These are phyloP conservation scores for Eulithis testata DNA, from an alignment of 2,888 invertebrate species.

Conservation along the genomic window DNA sequence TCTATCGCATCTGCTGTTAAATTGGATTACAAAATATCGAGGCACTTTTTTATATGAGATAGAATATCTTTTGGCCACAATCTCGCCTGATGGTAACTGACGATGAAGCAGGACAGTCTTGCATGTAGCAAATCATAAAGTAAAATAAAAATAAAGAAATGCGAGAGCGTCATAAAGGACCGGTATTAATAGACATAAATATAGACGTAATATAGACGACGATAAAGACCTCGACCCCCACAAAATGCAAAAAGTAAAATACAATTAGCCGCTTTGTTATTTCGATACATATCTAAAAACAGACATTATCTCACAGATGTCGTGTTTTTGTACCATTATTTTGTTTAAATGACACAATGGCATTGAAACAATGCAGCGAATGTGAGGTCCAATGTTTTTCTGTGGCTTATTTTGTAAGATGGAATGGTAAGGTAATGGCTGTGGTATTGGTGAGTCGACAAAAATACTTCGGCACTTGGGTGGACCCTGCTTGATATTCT, in stretches of 20 bases:
- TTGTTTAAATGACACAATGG: conserved; percentile 7
- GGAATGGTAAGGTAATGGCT: too few species aligned
- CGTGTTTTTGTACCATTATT: conserved; percentile 17
- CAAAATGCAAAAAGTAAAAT: conserved; percentile 21
- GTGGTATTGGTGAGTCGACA: conserved; percentile 1
- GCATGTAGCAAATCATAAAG: too few species aligned
- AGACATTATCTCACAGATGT: conserved; percentile 3
- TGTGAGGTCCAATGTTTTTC: too few species aligned
- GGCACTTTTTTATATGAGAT: too few species aligned
- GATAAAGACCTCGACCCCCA: conserved; percentile 1
- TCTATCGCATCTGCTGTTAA: neutral
- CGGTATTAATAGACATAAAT: neutral
- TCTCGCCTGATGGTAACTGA: too few species aligned
- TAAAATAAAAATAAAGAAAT: too few species aligned
- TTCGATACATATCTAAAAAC: conserved; percentile 27
- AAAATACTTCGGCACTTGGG: conserved; percentile 2
- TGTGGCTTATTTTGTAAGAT: neutral
- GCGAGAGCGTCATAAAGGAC: too few species aligned
- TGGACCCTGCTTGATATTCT: conserved; percentile 17
- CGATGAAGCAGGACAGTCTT: too few species aligned
- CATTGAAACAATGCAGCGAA: neutral
- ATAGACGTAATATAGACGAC: too few species aligned
- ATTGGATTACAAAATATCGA: neutral
- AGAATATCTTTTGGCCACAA: neutral
- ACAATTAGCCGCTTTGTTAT: conserved; percentile 13